Base-by-base conservation (phyloP, 1,140 invertebrate species). In the Euwallacea similis region DNA sequence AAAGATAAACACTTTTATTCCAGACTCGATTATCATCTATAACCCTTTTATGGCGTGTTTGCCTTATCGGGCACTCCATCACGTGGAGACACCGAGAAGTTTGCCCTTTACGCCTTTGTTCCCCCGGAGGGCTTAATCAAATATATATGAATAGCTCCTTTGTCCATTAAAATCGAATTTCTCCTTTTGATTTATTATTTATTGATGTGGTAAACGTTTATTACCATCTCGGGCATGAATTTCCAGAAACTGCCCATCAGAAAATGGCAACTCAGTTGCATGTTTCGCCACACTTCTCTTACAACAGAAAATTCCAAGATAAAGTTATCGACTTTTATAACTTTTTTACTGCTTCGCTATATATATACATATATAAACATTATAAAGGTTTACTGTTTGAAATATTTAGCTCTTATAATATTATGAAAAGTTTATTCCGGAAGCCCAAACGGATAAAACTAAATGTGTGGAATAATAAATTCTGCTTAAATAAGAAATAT, bases 391-490 rank as follows among this genome's bases (percentile, higher is more conserved):
- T 58, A 16, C 21, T 15, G 55, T 16, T 15, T 16, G 61, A 10
- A 33, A 62, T 33, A 65, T 65, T 65, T 53, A 65, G 63, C 44
- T 65, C 41, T 65, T 65, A 54, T 54, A 65, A 65, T 65, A 15
- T 53, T 50, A 50, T 50, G 50, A 65, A 65, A 65, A 65, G 50
- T 54, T 65, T 65, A 65, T 65, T 33, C 46, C 63, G 63, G 63
- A 65, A 65, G 43, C 21, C 42, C 6, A 21, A 63, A 63, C 15
- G 61, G 61, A 63, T 63, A 63, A 63, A 47, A 21, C 61, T 16
- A 47, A 63, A 47, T 63, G 61, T 63, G 61, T 63, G 44, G 61
- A 63, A 63, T 63, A 63, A 63, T 63, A 63, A 63, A 63, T 63
- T 63, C 46, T 63, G 61, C 61, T 42, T 63, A 63, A 63, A 60